These are phyloP conservation scores for Lacerta bilineata DNA, from an alignment of 2,797 vertebrate genomes.

Conservation along the genomic window DNA sequence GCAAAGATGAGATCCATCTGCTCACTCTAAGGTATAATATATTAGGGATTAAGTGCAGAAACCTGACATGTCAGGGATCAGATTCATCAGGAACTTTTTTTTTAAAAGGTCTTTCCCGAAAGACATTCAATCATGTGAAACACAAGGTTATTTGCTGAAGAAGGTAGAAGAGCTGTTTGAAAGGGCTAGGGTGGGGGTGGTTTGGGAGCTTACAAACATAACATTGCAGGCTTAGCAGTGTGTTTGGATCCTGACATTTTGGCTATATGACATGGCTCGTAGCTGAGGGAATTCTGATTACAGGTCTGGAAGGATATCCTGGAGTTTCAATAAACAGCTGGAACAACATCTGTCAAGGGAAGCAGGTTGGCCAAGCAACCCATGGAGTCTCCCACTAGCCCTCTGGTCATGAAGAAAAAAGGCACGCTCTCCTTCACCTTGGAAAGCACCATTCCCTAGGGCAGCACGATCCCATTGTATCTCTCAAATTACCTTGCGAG, in stretches of 20 bases:
- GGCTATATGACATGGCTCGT: not conserved
- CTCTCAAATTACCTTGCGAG: too few species aligned
- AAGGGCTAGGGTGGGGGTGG: accelerated
- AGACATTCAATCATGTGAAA: conserved; percentile 22
- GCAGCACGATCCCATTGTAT: too few species aligned
- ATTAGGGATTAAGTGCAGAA: conserved; percentile 36
- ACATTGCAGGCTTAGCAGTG: not conserved
- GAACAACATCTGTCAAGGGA: not conserved
- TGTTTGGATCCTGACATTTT: conserved; percentile 10
- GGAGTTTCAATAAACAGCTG: conserved; percentile 19
- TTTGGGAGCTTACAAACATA: not conserved
- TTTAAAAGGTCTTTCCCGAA: conserved; percentile 20
- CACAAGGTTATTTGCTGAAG: not conserved
- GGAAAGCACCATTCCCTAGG: too few species aligned
- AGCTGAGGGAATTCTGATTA: not conserved
- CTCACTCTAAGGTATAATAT: conserved; percentile 45
- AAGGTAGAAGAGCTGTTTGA: not conserved
- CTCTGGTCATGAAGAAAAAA: not conserved
- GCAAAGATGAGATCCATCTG: not conserved
- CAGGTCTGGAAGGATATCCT: not conserved
- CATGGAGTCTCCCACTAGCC: not conserved
- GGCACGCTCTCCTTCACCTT: too few species aligned
- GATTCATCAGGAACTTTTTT: conserved; percentile 40
- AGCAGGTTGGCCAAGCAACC: not conserved
- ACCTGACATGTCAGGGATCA: conserved; percentile 10